Evolutionary conservation across 1,140 invertebrate species (phyloP).

Genomic region (Drosophila seguyi): DNA sequence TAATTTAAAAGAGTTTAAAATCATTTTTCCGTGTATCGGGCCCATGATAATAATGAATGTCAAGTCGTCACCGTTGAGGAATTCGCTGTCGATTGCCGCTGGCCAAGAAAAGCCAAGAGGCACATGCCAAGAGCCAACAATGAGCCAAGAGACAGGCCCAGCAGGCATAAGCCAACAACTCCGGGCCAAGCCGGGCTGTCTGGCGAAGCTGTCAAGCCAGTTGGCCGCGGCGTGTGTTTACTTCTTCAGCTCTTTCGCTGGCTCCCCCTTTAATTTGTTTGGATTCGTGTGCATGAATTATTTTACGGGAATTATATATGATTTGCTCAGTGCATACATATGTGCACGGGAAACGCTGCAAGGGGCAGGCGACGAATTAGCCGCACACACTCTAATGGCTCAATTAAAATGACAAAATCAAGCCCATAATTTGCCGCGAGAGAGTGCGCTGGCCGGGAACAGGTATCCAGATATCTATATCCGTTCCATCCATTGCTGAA

Average conservation of each 20-base stretch:
- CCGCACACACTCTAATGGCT: slow-evolving; percentile 54
- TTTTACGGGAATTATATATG: slow-evolving; percentile 73
- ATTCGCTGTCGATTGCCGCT: slow-evolving; percentile 57
- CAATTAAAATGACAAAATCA: slow-evolving; percentile 72
- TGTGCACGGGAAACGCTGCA: slow-evolving; percentile 16
- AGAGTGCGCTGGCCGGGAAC: slow-evolving; percentile 33
- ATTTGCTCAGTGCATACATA: slow-evolving; percentile 49
- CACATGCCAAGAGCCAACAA: slow-evolving; percentile 38
- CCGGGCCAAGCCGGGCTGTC: slow-evolving; percentile 56
- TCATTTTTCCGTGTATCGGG: slow-evolving; percentile 2
- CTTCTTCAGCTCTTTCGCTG: slow-evolving; percentile 30
- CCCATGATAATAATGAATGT: slow-evolving; percentile 67
- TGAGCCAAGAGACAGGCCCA: slow-evolving; percentile 16
- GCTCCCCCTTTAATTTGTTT: slow-evolving; percentile 51
- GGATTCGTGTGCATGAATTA: slow-evolving; percentile 61
- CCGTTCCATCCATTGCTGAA: slow-evolving; percentile 4
- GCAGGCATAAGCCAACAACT: slow-evolving; percentile 36
- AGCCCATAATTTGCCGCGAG: slow-evolving; percentile 13
- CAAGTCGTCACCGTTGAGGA: slow-evolving; percentile 72
- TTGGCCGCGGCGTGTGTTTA: slow-evolving; percentile 56
- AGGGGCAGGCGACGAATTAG: slow-evolving; percentile 27
- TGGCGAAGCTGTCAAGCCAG: slow-evolving; percentile 76
- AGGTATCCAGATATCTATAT: slow-evolving; percentile 8
- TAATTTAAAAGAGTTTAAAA: no score
- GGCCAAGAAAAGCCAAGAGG: slow-evolving; percentile 35